A percentile compares a stretch with the other conserved stretches of the same genome.
phyloP scores from a whole-genome alignment of 2,113 vertebrate species.

The Rhipidura dahli region DNA sequence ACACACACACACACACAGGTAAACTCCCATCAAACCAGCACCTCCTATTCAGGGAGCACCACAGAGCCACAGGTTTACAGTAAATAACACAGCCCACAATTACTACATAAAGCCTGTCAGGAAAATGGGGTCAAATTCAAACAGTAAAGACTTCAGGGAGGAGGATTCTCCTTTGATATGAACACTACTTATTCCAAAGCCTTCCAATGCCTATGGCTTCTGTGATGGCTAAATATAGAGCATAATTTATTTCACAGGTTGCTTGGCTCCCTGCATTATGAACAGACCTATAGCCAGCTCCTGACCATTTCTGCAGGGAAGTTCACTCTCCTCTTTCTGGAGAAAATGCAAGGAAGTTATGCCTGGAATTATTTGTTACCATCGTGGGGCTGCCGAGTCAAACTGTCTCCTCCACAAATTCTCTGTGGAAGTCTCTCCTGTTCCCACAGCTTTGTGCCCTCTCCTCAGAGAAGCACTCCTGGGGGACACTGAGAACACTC shows the following conservation, averaged over 20 bases:
- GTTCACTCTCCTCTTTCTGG: background rate
- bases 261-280: background rate
- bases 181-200: background rate
- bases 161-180: background rate
- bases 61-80: background rate
- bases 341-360: background rate
- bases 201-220: background rate
- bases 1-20: background rate
- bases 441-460: background rate
- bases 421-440: background rate
- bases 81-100: background rate
- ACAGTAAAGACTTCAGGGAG: background rate
- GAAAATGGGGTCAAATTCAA: background rate
- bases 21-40: background rate
- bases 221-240: background rate
- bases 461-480: background rate
- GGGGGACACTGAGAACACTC: background rate
- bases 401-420: background rate
- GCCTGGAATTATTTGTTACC: background rate
- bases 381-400: background rate
- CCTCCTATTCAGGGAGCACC: background rate
- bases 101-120: background rate
- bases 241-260: background rate
- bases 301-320: background rate
- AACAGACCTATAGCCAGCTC: background rate